Evolutionary conservation across 2,888 invertebrate genomes (phyloP).

Genomic region (Andrena haemorrhoa): DNA sequence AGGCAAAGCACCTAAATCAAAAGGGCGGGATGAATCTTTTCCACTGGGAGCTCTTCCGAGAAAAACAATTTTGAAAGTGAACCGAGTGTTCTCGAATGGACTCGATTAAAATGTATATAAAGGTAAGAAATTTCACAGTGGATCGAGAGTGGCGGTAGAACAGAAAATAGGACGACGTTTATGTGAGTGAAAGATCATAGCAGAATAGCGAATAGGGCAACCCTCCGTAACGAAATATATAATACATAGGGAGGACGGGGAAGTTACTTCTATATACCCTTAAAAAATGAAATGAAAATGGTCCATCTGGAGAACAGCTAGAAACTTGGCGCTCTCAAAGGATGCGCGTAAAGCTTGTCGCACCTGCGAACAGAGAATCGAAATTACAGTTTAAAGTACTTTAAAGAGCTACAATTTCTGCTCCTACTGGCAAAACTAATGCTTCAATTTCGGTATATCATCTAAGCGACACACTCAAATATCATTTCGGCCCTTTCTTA

Average conservation of each 20-base stretch:
- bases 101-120: slow-evolving; percentile 25
- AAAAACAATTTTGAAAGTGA: slow-evolving; percentile 15
- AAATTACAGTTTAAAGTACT: background rate
- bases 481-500: no score
- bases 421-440: background rate
- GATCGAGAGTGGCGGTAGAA: background rate
- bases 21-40: background rate
- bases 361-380: slow-evolving; percentile 1
- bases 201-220: background rate
- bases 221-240: background rate
- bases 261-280: background rate
- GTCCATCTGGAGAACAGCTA: background rate
- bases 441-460: background rate
- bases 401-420: background rate
- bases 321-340: background rate
- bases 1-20: slow-evolving; percentile 2
- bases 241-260: background rate
- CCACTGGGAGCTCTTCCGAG: background rate
- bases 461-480: background rate
- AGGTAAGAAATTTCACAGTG: background rate
- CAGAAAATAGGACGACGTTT: background rate
- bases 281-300: background rate
- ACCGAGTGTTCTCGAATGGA: background rate
- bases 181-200: background rate
- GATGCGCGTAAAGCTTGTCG: background rate